These are phyloP conservation scores for Acrobasis repandana DNA, from an alignment of 2,888 invertebrate genomes.

Conservation along the genomic window DNA sequence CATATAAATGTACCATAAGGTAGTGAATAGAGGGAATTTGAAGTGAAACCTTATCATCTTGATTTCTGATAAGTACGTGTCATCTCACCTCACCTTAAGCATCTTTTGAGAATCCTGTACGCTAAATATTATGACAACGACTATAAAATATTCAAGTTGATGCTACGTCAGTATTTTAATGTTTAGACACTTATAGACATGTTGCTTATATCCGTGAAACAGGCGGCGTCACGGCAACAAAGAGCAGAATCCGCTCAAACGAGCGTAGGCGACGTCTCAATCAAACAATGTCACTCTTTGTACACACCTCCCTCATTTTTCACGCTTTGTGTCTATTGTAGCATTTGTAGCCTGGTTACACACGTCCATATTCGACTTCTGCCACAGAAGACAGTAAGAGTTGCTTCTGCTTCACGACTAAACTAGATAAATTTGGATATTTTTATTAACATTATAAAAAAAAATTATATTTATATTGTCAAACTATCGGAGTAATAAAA, in stretches of 20 bases:
- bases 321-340: conserved; percentile 31
- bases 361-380: conserved; percentile 10
- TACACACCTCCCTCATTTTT: conserved; percentile 37
- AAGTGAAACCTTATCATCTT: too few relatives aligned
- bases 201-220: background rate
- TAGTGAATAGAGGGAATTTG: too few relatives aligned
- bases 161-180: background rate
- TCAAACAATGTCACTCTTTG: conserved; percentile 31
- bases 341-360: conserved; percentile 15
- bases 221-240: conserved; percentile 23
- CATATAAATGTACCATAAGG: too few relatives aligned
- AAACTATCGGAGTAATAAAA: too few relatives aligned
- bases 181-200: conserved; percentile 14
- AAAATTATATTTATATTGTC: too few relatives aligned
- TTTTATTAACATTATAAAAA: too few relatives aligned
- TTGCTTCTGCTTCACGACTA: too few relatives aligned
- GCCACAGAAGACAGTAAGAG: too few relatives aligned
- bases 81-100: too few relatives aligned
- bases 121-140: background rate
- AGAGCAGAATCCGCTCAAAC: conserved; percentile 23
- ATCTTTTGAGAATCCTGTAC: background rate
- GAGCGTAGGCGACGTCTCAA: conserved; percentile 33
- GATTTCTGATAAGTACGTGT: too few relatives aligned
- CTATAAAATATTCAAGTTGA: background rate
- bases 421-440: too few relatives aligned